Base-by-base conservation (phyloP, 2,797 vertebrate genomes). In the Mus spretus region DNA sequence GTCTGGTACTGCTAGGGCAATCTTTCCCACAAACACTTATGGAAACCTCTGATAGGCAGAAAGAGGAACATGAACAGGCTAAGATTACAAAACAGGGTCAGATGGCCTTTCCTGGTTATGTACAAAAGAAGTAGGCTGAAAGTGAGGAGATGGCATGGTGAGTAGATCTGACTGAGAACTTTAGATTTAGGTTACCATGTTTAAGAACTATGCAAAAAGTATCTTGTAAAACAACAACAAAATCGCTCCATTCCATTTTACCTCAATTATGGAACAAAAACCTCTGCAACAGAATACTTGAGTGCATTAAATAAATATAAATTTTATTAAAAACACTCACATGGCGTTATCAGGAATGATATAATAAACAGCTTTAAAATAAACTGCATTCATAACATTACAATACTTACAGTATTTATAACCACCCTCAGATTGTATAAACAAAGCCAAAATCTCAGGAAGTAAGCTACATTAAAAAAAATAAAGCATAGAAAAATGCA, bases 261-360 rank as follows among this genome's bases (percentile, higher is more conserved):
- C 44, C 85, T 94, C 24, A 28, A 70, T 28, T 15, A 26, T 61
- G 47, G 34, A 96, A 98, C 78, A 98, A 83, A 98, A 94, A 90
- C 85, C 97, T 97, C 89, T 96, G 89, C 90, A 97, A 97, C 96
- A 95, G 77, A 96, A 80, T 83, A 96, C 96, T 97, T 98, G 98
- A 98, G 98, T 99, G 99, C 99, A 99, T 99, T 99, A 99, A 99
- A 99, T 99, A 99, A 99, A 99, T 99, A 99, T 99, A 99, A 99
- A 99, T 99, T 99, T 99, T 99, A 99, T 99, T 99, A 99, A 99
- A 99, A 99, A 99, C 99, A 99, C 99, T 99, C 99, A 99, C 99
- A 99, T 99, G 99, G 99, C 99, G 98, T 99, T 99, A 99, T 99
- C 99, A 99, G 99, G 99, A 99, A 99, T 99, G 99, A 99, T 99